Evolutionary conservation across 2,797 vertebrate genomes (phyloP).

Genomic region (Sarcophilus harrisii): DNA sequence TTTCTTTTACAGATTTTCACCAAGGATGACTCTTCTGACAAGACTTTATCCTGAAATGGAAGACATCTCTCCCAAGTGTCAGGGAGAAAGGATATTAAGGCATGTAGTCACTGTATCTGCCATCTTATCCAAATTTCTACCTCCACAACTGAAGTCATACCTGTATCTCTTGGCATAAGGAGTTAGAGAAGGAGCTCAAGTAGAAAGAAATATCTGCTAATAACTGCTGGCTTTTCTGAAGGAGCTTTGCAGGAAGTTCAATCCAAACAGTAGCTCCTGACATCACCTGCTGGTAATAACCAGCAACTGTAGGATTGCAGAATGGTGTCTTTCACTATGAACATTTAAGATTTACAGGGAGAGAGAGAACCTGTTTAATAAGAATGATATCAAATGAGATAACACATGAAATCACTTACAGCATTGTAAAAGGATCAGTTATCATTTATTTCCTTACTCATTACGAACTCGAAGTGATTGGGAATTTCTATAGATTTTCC

Average conservation of each 20-base stretch:
- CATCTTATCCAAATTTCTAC: background rate
- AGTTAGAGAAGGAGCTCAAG: background rate
- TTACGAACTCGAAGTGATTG: background rate
- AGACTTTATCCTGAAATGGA: background rate
- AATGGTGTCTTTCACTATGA: background rate
- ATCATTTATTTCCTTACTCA: background rate
- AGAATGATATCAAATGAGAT: background rate
- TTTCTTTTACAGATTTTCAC: background rate
- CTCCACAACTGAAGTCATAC: background rate
- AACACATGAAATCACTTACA: background rate
- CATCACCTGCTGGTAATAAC: background rate
- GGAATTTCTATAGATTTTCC: background rate
- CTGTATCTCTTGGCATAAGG: background rate
- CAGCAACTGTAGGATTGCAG: background rate
- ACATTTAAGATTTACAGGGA: background rate
- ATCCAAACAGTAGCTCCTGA: background rate
- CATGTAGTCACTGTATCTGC: background rate
- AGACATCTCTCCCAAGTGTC: background rate
- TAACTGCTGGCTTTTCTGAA: background rate
- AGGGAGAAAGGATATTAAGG: background rate
- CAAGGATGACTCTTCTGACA: background rate
- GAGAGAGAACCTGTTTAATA: background rate
- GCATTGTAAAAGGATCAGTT: background rate
- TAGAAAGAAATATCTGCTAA: background rate
- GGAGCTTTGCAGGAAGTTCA: background rate